A percentile compares a stretch with the other conserved stretches of the same genome.
These are phyloP conservation scores for Buceros bicornis DNA, from an alignment of 2,797 vertebrate species.

Conservation along the genomic window DNA sequence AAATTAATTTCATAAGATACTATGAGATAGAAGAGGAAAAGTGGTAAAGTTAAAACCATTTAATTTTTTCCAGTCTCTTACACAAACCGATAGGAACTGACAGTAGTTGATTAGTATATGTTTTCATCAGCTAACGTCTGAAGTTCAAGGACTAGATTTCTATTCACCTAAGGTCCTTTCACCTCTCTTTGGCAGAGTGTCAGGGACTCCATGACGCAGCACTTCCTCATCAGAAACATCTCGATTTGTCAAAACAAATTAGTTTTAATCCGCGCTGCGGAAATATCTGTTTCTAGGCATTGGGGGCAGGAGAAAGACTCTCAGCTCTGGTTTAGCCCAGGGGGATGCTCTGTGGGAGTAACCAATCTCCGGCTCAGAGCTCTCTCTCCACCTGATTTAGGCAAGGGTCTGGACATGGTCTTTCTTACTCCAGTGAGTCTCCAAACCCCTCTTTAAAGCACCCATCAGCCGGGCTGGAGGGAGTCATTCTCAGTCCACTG, in stretches of 20 bases:
- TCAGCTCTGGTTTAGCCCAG: neutral
- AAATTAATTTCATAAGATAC: neutral
- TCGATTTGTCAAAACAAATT: slow-evolving; percentile 46
- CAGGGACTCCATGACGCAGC: slow-evolving; percentile 30
- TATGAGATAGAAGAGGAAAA: neutral
- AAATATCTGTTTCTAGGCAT: neutral
- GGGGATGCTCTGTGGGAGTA: neutral
- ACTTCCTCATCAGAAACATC: slow-evolving; percentile 27
- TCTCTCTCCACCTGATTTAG: neutral
- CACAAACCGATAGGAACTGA: neutral
- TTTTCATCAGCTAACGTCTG: neutral
- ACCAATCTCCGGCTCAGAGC: neutral
- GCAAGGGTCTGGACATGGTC: neutral
- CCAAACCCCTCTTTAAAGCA: neutral
- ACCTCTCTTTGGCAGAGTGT: slow-evolving; percentile 17
- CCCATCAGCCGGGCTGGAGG: neutral
- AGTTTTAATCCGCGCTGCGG: neutral
- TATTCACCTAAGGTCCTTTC: slow-evolving; percentile 3
- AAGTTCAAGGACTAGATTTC: slow-evolving; percentile 22
- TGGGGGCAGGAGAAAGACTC: neutral
- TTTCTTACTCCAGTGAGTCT: neutral
- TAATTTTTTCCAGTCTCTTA: neutral
- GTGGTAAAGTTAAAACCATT: neutral
- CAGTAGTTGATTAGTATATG: neutral
- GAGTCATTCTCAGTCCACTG: neutral